These are phyloP conservation scores for Phoxinus phoxinus DNA, from an alignment of 2,113 vertebrate genomes.

Conservation along the genomic window DNA sequence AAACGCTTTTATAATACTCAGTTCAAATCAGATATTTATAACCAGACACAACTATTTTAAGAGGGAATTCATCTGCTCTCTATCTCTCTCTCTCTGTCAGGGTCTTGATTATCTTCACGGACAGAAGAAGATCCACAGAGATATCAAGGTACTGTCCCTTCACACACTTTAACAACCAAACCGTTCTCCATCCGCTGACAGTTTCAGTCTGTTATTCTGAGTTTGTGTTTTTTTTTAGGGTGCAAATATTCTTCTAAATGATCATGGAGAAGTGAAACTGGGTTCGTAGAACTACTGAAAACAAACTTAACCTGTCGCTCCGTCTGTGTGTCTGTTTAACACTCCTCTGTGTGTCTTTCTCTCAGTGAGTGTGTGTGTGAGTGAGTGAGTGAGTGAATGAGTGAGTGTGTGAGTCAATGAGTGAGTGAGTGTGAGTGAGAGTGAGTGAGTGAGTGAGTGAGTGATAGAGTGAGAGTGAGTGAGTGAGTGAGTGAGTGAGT, in stretches of 20 bases:
- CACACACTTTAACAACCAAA: neutral
- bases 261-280: slow-evolving; percentile 85
- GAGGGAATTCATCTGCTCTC: neutral
- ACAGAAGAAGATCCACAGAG: slow-evolving; percentile 91
- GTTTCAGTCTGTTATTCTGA: neutral
- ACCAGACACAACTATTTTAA: neutral
- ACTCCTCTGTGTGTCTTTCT: neutral
- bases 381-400: too few species aligned
- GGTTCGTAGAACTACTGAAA: slow-evolving; percentile 74
- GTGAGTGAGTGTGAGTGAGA: too few species aligned
- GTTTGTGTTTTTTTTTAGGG: slow-evolving; percentile 74
- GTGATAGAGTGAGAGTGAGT: too few species aligned
- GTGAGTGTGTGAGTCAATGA: too few species aligned
- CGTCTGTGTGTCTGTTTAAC: neutral
- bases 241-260: slow-evolving; percentile 91
- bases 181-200: too few species aligned
- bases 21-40: neutral
- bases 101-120: slow-evolving; percentile 88
- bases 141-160: slow-evolving; percentile 83
- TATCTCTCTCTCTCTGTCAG: slow-evolving; percentile 67
- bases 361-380: too few species aligned
- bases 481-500: too few species aligned
- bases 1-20: slow-evolving; percentile 10
- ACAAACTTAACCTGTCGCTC: neutral
- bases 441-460: too few species aligned